Percentiles rank a stretch among this genome's conserved stretches.
Conservation (phyloP, 2,888 invertebrate genomes). For the Nephrotoma appendiculata region DNA sequence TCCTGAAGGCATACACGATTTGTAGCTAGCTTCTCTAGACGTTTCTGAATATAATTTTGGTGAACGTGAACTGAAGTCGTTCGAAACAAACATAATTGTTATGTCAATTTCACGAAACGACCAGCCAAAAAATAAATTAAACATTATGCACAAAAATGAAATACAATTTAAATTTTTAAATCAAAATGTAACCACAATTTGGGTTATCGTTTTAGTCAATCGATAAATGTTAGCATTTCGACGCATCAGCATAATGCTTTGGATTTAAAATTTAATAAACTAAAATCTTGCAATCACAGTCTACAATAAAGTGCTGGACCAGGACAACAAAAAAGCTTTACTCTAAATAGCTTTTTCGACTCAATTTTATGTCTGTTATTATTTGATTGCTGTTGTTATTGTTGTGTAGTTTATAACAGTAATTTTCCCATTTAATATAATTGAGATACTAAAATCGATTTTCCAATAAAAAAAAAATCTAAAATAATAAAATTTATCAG, state of each 20-base stretch:
- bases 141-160: no score
- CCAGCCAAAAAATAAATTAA: no score
- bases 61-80: no score
- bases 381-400: neutral
- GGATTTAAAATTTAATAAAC: neutral
- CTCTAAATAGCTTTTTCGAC: neutral
- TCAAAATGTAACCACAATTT: no score
- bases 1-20: no score
- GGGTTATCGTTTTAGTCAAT: no score
- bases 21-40: no score
- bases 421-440: neutral
- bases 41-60: no score
- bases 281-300: neutral
- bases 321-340: neutral
- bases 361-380: neutral
- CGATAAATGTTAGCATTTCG: no score
- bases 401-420: neutral
- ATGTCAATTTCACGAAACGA: no score
- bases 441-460: neutral
- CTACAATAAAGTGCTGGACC: neutral
- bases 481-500: neutral
- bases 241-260: neutral
- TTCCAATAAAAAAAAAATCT: neutral
- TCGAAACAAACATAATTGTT: no score
- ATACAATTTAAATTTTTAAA: no score